Evolutionary conservation across 2,113 vertebrate genomes (phyloP).

Genomic region (Apodemus sylvaticus): DNA sequence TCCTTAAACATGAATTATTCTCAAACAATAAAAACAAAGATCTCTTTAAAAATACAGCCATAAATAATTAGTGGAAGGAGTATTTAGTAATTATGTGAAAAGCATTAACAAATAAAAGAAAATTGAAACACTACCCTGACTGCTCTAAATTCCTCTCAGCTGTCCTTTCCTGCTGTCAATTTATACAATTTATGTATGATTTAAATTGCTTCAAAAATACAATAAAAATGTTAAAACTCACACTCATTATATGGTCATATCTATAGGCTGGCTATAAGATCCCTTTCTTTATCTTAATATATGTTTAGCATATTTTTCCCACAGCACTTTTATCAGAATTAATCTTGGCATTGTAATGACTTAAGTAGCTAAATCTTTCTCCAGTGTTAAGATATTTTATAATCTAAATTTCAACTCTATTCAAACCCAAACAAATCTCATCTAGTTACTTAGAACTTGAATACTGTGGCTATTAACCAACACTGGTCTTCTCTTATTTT

Average conservation of each 20-base stretch:
- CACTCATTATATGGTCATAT: neutral
- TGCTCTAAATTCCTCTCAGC: neutral
- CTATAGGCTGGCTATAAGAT: neutral
- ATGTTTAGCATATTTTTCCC: neutral
- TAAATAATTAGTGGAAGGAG: neutral
- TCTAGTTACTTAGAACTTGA: constrained; percentile 31
- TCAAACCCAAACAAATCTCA: neutral
- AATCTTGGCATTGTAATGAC: neutral
- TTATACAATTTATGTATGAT: neutral
- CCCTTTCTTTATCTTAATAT: neutral
- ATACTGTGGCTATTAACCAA: neutral
- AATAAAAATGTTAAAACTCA: constrained; percentile 4
- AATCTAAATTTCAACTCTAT: neutral
- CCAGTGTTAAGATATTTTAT: neutral
- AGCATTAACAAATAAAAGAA: neutral
- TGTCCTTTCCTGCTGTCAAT: neutral
- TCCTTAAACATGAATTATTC: neutral
- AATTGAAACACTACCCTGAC: neutral
- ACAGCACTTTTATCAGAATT: constrained; percentile 3
- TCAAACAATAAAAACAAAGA: neutral
- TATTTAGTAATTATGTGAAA: neutral
- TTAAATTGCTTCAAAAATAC: neutral
- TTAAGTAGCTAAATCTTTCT: neutral
- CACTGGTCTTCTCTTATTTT: neutral
- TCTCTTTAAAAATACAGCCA: neutral